These are phyloP conservation scores for Trissolcus japonicus DNA, from an alignment of 2,888 invertebrate genomes.

Conservation along the genomic window DNA sequence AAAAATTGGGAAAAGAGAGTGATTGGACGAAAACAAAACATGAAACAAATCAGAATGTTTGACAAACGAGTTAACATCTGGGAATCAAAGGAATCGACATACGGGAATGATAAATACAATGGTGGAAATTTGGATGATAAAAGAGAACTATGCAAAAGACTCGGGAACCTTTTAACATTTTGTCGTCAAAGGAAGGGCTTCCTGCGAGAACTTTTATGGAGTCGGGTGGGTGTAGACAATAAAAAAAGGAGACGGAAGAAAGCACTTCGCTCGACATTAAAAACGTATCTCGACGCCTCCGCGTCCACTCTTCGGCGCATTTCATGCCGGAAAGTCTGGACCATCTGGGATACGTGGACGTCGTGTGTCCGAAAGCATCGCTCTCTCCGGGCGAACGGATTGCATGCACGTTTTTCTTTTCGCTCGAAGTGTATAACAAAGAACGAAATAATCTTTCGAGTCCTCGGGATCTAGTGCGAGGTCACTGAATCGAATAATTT, in stretches of 20 bases:
- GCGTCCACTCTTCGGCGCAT: conserved; percentile 59
- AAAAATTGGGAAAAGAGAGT: too few species aligned
- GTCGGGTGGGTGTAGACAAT: conserved; percentile 49
- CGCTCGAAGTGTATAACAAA: conserved; percentile 35
- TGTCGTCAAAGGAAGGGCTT: conserved; percentile 44
- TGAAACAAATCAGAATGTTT: too few species aligned
- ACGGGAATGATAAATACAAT: conserved; percentile 19
- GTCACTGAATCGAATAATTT: conserved; percentile 65
- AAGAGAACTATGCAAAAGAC: conserved; percentile 44
- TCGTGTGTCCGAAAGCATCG: conserved; percentile 51
- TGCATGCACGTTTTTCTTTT: conserved; percentile 56
- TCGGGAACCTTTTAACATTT: conserved; percentile 50
- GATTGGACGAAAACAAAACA: conserved; percentile 18
- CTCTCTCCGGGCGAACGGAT: conserved; percentile 48
- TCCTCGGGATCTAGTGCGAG: conserved; percentile 55
- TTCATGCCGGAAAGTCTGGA: conserved; percentile 60
- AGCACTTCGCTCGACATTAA: conserved; percentile 65
- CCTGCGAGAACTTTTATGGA: conserved; percentile 56
- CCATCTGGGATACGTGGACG: conserved; percentile 56
- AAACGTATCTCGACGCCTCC: conserved; percentile 61
- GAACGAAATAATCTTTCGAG: conserved; percentile 57
- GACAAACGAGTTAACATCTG: too few species aligned
- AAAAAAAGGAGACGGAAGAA: conserved; percentile 59
- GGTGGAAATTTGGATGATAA: conserved; percentile 39
- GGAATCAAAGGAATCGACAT: conserved; percentile 8